Base-by-base conservation (phyloP, 1,140 invertebrate species). In the Anastatus disparis region DNA sequence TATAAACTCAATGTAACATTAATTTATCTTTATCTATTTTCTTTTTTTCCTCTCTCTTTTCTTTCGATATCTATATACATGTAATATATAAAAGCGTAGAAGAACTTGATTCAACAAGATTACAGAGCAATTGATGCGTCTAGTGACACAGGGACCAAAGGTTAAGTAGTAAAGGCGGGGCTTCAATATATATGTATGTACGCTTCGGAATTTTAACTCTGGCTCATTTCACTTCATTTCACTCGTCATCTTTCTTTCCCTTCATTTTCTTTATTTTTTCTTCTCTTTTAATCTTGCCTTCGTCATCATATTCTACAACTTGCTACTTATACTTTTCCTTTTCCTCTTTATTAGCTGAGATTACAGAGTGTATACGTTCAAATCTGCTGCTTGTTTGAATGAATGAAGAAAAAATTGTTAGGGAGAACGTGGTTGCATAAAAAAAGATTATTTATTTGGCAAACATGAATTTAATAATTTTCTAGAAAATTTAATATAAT, bases 161-260 rank as follows among this genome's bases (percentile, higher is more conserved):
- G 3, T 27, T 61, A 44, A 44, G 22, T 44, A 46, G 3, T 27
- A n/a, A 7, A 20, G 13, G 0, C 40, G 8, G 2, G 12, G 3
- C 8, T 35, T 61, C 9, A 31, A n/a, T n/a, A n/a, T n/a, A n/a
- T n/a, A n/a, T n/a, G n/a, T n/a, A n/a, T n/a, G n/a, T n/a, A 20
- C n/a, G 10, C 17, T n/a, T 35, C 42, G 24, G n/a, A 46, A 62
- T 31, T 62, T 27, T 31, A 48, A n/a, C n/a, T n/a, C 44, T 31
- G 13, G 38, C 24, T 44, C 44, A 31, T 62, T 62, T 35, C n/a
- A 8, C 31, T 56, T 56, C 31, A 22, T 38, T 56, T n/a, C n/a
- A n/a, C n/a, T 38, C 53, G 8, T 10, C 12, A 12, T 38, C 31
- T 56, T 15, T 38, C 3, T 9, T 7, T 38, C 9, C 22, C 53